Conservation (phyloP, 2,113 vertebrate genomes). For the Nothocercus julius region DNA sequence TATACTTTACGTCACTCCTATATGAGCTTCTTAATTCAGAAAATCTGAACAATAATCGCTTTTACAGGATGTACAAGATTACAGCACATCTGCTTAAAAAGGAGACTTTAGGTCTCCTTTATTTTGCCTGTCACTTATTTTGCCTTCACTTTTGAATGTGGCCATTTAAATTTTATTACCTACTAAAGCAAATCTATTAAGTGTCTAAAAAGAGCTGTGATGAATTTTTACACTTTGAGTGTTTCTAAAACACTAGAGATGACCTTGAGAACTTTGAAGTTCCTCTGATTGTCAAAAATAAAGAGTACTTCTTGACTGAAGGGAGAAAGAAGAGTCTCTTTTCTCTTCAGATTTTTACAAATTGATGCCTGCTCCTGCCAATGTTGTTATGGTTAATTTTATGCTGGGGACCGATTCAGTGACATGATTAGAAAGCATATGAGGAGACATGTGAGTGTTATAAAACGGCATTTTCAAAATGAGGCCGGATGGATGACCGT, state of each 20-base stretch:
- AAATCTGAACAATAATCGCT: neutral
- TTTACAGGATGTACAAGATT: neutral
- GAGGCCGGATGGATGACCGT: neutral
- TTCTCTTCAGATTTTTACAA: neutral
- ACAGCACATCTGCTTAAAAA: neutral
- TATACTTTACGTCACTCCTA: neutral
- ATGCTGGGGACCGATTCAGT: neutral
- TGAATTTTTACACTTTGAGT: neutral
- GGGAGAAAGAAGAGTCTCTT: neutral
- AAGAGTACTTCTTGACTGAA: neutral
- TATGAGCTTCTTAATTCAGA: neutral
- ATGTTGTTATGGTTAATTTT: neutral
- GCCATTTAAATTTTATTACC: neutral
- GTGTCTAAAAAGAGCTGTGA: neutral
- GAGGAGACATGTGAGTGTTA: neutral
- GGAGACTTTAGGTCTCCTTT: neutral
- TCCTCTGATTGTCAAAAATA: neutral
- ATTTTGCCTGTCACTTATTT: neutral
- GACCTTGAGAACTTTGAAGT: neutral
- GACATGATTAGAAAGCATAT: neutral
- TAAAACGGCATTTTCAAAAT: conserved; percentile 21
- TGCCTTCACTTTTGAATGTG: neutral
- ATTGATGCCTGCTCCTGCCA: neutral
- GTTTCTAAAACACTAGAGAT: neutral
- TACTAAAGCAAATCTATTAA: neutral